Evolutionary conservation across 2,113 vertebrate species (phyloP), one percentile per base, ranked within the genome.

Genomic region (Anarrhichthys ocellatus): DNA sequence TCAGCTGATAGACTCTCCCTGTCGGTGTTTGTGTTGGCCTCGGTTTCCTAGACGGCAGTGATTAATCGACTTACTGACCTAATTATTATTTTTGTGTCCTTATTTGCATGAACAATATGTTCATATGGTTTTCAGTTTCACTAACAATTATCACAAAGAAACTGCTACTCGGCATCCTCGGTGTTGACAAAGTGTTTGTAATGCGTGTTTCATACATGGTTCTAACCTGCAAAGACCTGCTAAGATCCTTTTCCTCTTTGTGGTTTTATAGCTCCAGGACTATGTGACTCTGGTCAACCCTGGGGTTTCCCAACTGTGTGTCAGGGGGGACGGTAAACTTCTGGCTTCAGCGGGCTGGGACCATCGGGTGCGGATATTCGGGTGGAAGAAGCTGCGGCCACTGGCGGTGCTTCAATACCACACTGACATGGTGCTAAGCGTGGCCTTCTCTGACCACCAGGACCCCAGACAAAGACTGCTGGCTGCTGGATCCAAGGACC

Each of bases 301-400:
- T 0, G 98, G 98, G 8, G 94, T 99, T 52, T 96, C 97, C 2
- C 96, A 97, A 80, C 73, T 98, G 54, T 81, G 92, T 46, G 84
- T 99, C 83, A 95, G 98, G 10, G 94, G 92, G 5, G 98, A 99
- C 71, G 87, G 87, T 27, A 98, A 96, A 92, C 94, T 99, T 13
- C 72, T 99, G 87, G 97, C 95, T 1, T 96, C 97, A 0, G 98
- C 96, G 0, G 97, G 98, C 48, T 99, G 98, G 98, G 98, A 99
- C 90, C 95, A 97, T 82, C 96, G 95, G 5, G 88, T 99, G 80
- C 96, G 97, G 6, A 80, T 99, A 58, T 99, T 99, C 5, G 94
- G 96, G 72, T 99, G 98, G 98, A 96, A 96, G 89, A 98, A 94
- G 6, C 79, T 99, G 87, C 96, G 93, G 80, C 96, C 98, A 0